Conservation (phyloP, 2,888 invertebrate species). For the Harpagoxenus sublaevis region DNA sequence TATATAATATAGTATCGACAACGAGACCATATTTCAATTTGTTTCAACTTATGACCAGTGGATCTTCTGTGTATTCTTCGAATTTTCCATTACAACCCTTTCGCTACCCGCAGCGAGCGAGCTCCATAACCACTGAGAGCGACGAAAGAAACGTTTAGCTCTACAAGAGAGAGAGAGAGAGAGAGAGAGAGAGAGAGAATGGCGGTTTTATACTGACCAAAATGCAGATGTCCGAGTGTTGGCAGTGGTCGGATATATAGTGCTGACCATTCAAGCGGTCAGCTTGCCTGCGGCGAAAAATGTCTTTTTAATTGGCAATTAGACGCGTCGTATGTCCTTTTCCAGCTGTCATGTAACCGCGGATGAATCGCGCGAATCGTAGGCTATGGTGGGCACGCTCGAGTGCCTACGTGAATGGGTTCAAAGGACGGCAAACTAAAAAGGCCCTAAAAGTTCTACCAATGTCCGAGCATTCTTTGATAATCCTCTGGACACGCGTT, state of each 20-base stretch:
- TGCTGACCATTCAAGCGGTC: conserved; percentile 61
- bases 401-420: conserved; percentile 53
- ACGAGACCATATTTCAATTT: not conserved
- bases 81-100: not conserved
- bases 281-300: conserved; percentile 71
- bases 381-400: conserved; percentile 60
- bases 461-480: conserved; percentile 71
- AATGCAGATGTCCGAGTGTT: conserved; percentile 64
- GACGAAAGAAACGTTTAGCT: conserved; percentile 44
- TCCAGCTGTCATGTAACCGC: conserved; percentile 80
- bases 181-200: not conserved
- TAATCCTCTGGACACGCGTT: conserved; percentile 77
- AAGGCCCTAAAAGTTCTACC: conserved; percentile 68
- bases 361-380: conserved; percentile 54
- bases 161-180: not conserved
- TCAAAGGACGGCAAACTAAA: conserved; percentile 71
- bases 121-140: not conserved
- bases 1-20: not conserved
- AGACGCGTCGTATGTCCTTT: conserved; percentile 80
- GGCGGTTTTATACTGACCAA: conserved; percentile 24
- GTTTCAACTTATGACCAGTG: not conserved
- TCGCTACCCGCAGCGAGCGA: not conserved
- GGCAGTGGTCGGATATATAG: conserved; percentile 46
- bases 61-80: not conserved
- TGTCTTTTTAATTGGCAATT: conserved; percentile 86